phyloP scores from a whole-genome alignment of 2,888 invertebrate genomes.

The Oligia latruncula region DNA sequence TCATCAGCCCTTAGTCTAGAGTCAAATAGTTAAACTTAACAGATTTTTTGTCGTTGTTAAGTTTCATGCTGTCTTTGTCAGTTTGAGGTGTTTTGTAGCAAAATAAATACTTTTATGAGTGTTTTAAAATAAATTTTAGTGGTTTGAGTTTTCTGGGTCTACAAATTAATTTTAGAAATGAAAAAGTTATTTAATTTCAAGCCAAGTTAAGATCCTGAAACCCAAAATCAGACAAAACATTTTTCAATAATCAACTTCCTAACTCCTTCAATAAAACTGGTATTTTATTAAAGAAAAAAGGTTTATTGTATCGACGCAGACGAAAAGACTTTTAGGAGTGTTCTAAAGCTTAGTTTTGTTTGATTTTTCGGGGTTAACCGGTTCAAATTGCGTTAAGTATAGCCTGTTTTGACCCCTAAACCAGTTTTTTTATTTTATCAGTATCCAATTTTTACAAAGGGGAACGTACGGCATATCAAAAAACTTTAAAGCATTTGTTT shows the following conservation, averaged over 20 bases:
- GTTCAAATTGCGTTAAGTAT: neutral
- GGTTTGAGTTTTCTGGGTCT: neutral
- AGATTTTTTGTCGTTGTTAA: neutral
- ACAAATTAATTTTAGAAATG: neutral
- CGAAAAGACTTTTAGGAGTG: neutral
- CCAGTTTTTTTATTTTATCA: neutral
- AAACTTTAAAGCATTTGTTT: too few relatives aligned
- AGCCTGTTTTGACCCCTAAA: neutral
- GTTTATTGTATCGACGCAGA: neutral
- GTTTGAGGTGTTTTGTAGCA: neutral
- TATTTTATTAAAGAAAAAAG: neutral
- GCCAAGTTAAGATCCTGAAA: neutral
- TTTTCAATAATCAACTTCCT: constrained; percentile 13
- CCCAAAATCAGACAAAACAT: constrained; percentile 33
- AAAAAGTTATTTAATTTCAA: neutral
- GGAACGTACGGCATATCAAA: neutral
- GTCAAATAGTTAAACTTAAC: neutral
- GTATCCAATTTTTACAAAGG: neutral
- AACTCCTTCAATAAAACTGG: neutral
- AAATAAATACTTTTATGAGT: neutral
- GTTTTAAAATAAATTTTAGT: neutral
- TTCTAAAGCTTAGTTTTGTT: neutral
- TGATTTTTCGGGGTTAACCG: neutral
- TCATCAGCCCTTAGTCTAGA: too few relatives aligned
- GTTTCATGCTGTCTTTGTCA: neutral